Conservation (phyloP, 2,888 invertebrate species). For the Chrysina gloriosa region DNA sequence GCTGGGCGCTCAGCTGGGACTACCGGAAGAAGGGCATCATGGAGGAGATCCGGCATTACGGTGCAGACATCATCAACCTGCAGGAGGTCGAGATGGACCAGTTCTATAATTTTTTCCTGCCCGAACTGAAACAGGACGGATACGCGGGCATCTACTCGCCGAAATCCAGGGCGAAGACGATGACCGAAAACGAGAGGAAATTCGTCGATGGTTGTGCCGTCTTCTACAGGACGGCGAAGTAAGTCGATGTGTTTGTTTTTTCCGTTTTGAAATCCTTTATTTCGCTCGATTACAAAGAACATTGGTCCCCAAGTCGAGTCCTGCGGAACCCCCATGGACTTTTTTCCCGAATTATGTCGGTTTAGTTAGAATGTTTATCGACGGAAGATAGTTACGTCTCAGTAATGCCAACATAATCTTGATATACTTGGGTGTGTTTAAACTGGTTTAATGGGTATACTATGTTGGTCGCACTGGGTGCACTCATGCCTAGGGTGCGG, state of each 20-base stretch:
- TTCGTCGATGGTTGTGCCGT: constrained; percentile 99
- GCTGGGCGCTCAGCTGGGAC: constrained; percentile 99
- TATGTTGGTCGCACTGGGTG: too few species aligned
- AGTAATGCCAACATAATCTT: too few species aligned
- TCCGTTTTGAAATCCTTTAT: background rate
- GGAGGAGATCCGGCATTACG: constrained; percentile 95
- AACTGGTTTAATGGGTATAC: too few species aligned
- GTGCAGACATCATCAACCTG: constrained; percentile 95
- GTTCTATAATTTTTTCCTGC: constrained; percentile 96
- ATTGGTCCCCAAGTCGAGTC: too few species aligned
- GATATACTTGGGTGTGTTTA: too few species aligned
- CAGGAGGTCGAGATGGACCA: constrained; percentile 99
- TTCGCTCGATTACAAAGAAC: too few species aligned
- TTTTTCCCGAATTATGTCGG: too few species aligned
- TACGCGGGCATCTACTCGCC: constrained; percentile 97
- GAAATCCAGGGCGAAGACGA: constrained; percentile 97
- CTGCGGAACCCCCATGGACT: too few species aligned
- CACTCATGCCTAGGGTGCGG: too few species aligned
- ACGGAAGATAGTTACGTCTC: too few species aligned
- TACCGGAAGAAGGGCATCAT: constrained; percentile 97
- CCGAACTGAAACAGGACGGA: constrained; percentile 91
- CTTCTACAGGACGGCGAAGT: constrained; percentile 94
- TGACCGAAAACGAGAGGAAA: constrained; percentile 96
- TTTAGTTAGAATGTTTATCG: too few species aligned
- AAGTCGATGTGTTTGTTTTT: constrained; percentile 63